Evolutionary conservation across 2,888 invertebrate genomes (phyloP).

Genomic region (Coleophora deauratella): DNA sequence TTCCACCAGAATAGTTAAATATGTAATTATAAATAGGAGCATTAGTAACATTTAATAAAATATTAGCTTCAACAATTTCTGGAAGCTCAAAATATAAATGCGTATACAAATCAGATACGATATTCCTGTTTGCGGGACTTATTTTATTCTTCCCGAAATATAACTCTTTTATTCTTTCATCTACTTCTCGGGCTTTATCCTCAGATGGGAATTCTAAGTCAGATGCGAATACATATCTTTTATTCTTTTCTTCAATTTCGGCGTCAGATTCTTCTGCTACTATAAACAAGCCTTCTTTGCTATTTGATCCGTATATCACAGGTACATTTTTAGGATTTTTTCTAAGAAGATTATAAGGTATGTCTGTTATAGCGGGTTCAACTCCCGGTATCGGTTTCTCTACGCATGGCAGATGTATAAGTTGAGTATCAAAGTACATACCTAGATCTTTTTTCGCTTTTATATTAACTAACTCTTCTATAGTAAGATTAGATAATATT

Average conservation of each 20-base stretch:
- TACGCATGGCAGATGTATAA: conserved; percentile 53
- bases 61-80: conserved; percentile 41
- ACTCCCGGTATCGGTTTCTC: conserved; percentile 43
- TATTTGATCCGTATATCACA: conserved; percentile 45
- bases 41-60: conserved; percentile 22
- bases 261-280: conserved; percentile 26
- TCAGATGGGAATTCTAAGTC: conserved; percentile 47
- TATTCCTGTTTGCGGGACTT: conserved; percentile 44
- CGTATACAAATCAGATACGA: conserved; percentile 45
- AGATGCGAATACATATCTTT: conserved; percentile 49
- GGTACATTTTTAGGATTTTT: conserved; percentile 35
- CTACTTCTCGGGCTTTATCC: conserved; percentile 31
- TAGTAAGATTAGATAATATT: conserved; percentile 38
- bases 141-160: conserved; percentile 61
- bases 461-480: conserved; percentile 32
- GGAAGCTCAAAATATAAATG: conserved; percentile 61
- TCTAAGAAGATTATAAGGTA: conserved; percentile 46
- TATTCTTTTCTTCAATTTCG: conserved; percentile 32
- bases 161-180: conserved; percentile 40
- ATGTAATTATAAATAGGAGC: conserved; percentile 47
- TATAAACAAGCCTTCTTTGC: conserved; percentile 48
- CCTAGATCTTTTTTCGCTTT: conserved; percentile 39
- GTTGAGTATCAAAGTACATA: conserved; percentile 49
- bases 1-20: conserved; percentile 48
- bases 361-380: conserved; percentile 45